Percentiles rank a stretch among this genome's conserved stretches.
Conservation (phyloP, 2,797 vertebrate genomes). For the Heliangelus exortis region DNA sequence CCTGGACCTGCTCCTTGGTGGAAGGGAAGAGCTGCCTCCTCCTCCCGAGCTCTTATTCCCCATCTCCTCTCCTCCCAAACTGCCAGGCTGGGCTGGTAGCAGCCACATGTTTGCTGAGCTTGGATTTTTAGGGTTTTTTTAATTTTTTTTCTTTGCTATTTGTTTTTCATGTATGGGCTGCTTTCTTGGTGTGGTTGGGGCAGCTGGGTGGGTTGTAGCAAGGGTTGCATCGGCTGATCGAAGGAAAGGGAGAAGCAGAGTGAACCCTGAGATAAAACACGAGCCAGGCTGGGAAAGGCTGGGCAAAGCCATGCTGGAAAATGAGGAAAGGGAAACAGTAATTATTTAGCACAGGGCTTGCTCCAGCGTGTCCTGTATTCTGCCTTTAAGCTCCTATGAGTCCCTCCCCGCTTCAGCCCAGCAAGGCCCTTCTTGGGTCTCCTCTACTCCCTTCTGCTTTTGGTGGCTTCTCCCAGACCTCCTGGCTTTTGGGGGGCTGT, state of each 20-base stretch:
- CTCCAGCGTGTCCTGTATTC: constrained; percentile 19
- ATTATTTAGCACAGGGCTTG: constrained; percentile 59
- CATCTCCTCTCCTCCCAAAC: constrained; percentile 9
- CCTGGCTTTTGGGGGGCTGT: not conserved
- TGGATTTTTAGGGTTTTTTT: constrained; percentile 1
- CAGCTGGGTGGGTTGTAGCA: not conserved
- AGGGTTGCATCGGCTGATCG: not conserved
- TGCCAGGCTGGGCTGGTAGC: not conserved
- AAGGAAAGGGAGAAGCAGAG: not conserved
- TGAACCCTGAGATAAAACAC: not conserved
- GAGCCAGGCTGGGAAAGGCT: constrained; percentile 19
- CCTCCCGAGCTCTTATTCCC: not conserved
- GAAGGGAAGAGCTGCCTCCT: constrained; percentile 26
- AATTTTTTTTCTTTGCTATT: not conserved
- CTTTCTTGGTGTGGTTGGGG: not conserved
- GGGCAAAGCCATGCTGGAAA: not conserved
- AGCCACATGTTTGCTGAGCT: constrained; percentile 58
- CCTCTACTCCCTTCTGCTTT: not conserved
- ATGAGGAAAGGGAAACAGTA: constrained; percentile 19
- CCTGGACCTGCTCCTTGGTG: constrained; percentile 36
- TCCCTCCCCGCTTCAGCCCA: not conserved
- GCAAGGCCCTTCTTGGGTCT: rapidly evolving
- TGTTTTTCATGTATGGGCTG: not conserved
- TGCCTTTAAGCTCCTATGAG: constrained; percentile 24
- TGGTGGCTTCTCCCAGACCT: not conserved